phyloP scores from a whole-genome alignment of 1,140 invertebrate genomes.

The Hyphantria cunea region DNA sequence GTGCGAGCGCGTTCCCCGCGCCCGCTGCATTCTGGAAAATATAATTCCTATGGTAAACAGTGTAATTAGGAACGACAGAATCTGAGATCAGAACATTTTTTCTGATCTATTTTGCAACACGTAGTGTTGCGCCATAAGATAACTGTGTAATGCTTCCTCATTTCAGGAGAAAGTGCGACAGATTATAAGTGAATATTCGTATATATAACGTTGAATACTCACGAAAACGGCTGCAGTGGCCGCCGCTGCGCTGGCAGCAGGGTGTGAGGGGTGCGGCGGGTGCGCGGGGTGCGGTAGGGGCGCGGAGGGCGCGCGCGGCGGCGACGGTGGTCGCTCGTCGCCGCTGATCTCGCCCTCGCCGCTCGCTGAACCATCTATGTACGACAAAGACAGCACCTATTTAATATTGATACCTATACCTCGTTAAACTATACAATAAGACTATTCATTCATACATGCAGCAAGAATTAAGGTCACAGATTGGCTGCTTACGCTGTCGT shows the following conservation, averaged over 20 bases:
- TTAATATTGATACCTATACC: not conserved
- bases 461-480: too few relatives aligned
- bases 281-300: slow-evolving; percentile 44
- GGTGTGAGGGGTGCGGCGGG: slow-evolving; percentile 36
- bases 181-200: too few relatives aligned
- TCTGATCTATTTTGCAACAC: too few relatives aligned
- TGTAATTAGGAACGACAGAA: too few relatives aligned
- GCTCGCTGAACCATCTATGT: slow-evolving; percentile 70
- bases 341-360: slow-evolving; percentile 67
- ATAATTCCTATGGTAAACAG: too few relatives aligned
- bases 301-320: slow-evolving; percentile 44
- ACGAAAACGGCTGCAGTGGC: slow-evolving; percentile 60
- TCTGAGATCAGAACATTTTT: too few relatives aligned
- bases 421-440: too few relatives aligned
- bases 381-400: not conserved
- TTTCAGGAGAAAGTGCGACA: too few relatives aligned
- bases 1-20: slow-evolving; percentile 66
- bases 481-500: too few relatives aligned
- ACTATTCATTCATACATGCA: too few relatives aligned
- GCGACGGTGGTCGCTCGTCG: slow-evolving; percentile 60
- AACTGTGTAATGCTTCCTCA: too few relatives aligned
- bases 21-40: slow-evolving; percentile 59
- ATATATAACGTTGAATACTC: slow-evolving; percentile 26
- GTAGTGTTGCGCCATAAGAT: too few relatives aligned
- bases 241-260: slow-evolving; percentile 46